Percentiles rank a stretch among this genome's conserved stretches.
Evolutionary conservation across 2,113 vertebrate species (phyloP).

Genomic region (Dasyornis broadbenti): DNA sequence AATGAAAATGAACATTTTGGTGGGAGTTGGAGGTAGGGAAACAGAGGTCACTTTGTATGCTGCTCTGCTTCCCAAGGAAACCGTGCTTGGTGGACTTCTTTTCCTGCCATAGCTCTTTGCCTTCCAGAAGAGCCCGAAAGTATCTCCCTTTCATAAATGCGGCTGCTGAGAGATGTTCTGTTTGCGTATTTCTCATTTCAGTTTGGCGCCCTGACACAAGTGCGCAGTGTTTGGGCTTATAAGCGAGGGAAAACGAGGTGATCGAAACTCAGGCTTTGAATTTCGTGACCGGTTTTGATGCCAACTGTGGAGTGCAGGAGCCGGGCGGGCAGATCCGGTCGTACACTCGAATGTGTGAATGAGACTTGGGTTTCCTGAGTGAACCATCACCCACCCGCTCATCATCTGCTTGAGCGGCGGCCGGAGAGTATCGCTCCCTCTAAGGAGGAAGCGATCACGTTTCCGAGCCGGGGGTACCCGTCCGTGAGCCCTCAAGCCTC

Average conservation of each 20-base stretch:
- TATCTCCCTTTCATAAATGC: not conserved
- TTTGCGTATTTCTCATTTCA: not conserved
- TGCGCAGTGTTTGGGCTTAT: not conserved
- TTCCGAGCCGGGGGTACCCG: not conserved
- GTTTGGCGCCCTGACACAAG: not conserved
- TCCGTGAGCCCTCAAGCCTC: not conserved
- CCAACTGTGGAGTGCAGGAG: not conserved
- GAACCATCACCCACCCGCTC: not conserved
- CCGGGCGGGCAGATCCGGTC: not conserved
- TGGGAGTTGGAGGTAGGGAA: slow-evolving; percentile 27
- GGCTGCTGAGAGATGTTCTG: not conserved
- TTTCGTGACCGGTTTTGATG: not conserved
- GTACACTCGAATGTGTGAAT: not conserved
- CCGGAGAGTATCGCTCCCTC: not conserved
- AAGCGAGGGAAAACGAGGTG: not conserved
- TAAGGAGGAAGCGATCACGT: not conserved
- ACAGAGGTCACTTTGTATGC: slow-evolving; percentile 62
- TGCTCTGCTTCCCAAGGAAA: slow-evolving; percentile 3
- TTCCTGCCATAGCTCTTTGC: not conserved
- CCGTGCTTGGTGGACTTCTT: not conserved
- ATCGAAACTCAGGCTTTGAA: not conserved
- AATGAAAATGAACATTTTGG: slow-evolving; percentile 41
- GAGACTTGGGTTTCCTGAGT: not conserved
- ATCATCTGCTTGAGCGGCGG: not conserved
- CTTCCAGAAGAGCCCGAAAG: not conserved